phyloP scores from a whole-genome alignment of 2,888 invertebrate species.

The Emmelina monodactyla region DNA sequence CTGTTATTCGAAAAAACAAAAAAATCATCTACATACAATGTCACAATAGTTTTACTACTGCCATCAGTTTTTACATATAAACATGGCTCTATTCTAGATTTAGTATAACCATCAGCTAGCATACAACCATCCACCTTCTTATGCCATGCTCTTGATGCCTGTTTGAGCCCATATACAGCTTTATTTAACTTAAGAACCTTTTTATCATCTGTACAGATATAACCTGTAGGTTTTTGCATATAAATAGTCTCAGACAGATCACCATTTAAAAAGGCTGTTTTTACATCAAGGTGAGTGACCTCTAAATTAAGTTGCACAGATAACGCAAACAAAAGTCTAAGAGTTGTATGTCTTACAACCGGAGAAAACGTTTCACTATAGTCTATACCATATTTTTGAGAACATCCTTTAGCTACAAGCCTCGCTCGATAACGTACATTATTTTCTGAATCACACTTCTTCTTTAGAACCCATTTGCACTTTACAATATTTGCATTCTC shows the following conservation, averaged over 20 bases:
- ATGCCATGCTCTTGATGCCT: slow-evolving; percentile 1
- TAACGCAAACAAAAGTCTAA: slow-evolving; percentile 10
- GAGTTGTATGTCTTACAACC: slow-evolving; percentile 11
- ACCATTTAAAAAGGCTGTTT: slow-evolving; percentile 11
- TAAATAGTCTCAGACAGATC: slow-evolving; percentile 8
- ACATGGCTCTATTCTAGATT: slow-evolving; percentile 10
- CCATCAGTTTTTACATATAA: slow-evolving; percentile 8
- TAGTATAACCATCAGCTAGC: slow-evolving; percentile 3
- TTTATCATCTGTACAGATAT: slow-evolving; percentile 4
- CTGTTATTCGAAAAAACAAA: slow-evolving; percentile 1
- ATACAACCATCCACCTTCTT: neutral
- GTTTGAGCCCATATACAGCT: slow-evolving; percentile 13
- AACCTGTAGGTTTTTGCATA: slow-evolving; percentile 10
- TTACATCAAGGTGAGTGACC: slow-evolving; percentile 12
- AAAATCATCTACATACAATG: slow-evolving; percentile 9
- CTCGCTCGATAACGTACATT: slow-evolving; percentile 9
- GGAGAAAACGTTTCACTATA: slow-evolving; percentile 8
- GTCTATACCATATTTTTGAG: slow-evolving; percentile 3
- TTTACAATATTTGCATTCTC: slow-evolving; percentile 8
- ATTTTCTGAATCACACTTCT: slow-evolving; percentile 6
- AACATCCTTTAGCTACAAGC: slow-evolving; percentile 5
- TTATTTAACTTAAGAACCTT: slow-evolving; percentile 10
- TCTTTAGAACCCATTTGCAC: slow-evolving; percentile 13
- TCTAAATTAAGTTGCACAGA: slow-evolving; percentile 6
- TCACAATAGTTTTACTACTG: slow-evolving; percentile 2